A percentile compares a stretch with the other conserved stretches of the same genome.
These are phyloP conservation scores for Cheilosia vulpina DNA, from an alignment of 2,888 invertebrate species.

Conservation along the genomic window DNA sequence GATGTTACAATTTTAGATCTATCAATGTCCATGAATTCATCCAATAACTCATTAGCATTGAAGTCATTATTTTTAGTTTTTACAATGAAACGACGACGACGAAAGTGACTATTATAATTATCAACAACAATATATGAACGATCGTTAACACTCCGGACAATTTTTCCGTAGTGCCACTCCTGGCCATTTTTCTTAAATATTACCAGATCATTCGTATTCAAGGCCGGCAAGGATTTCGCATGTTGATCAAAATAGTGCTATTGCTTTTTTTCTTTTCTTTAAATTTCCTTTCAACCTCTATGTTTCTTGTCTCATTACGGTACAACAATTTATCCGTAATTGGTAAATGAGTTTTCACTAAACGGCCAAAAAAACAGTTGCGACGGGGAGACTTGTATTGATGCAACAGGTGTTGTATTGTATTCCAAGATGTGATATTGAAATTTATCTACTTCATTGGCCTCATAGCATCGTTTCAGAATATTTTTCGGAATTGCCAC, in stretches of 20 bases:
- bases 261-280: not conserved
- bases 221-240: not conserved
- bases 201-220: not conserved
- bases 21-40: not conserved
- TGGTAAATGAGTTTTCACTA: conserved; percentile 1
- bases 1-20: not conserved
- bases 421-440: conserved; percentile 13
- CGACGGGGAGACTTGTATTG: not conserved
- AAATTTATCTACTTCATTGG: conserved; percentile 25
- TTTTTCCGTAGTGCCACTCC: not conserved
- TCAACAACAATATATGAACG: conserved; percentile 3
- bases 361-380: not conserved
- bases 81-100: not conserved
- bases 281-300: not conserved
- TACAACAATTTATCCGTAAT: not conserved
- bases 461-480: conserved; percentile 61
- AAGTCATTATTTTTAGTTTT: not conserved
- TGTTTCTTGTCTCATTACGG: not conserved
- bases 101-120: not conserved
- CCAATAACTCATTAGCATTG: not conserved
- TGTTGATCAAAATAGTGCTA: not conserved
- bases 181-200: not conserved
- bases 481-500: conserved; percentile 69
- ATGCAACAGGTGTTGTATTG: conserved; percentile 2
- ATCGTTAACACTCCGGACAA: not conserved